Evolutionary conservation across 2,888 invertebrate genomes (phyloP), one percentile per base, ranked within the genome.

Genomic region (Euplagia quadripunctaria): DNA sequence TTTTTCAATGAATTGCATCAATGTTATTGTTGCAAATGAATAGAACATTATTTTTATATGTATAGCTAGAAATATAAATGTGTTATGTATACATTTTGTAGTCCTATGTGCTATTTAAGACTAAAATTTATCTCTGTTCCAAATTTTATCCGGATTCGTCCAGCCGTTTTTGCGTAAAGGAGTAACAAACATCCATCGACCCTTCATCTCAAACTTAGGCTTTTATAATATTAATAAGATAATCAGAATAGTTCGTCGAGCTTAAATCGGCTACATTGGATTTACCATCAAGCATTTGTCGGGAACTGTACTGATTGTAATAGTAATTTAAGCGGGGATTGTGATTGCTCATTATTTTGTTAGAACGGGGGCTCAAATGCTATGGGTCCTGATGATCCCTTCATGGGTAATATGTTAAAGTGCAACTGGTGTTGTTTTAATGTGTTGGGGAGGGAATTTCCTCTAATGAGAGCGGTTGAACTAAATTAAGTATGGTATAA

Each of bases 281-380:
- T 94, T 94, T 92, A 92, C 82, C 74, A 78, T 86, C 86, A 90
- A 92, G 20, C 4, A 6, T 61, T 31, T 91, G 92, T 90, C 86
- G 87, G 82, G 85, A 74, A 90, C 90, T 90, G 88, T 88, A 89
- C 89, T 90, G 93, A 94, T 90, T 77, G 77, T 71, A 46, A 85
- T 86, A 87, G 73, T 72, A 70, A 51, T 70, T 75, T 74, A 71
- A 71, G 72, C 63, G 71, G 71, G 84, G 84, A 42, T 81, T 74
- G 75, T 73, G 77, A 73, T 77, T 73, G 72, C 77, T 80, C 67
- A 66, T 82, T 81, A 83, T 75, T 75, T 79, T 75, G 74, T 74
- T 77, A 79, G 68, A 76, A 71, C 68, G 65, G 75, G 80, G 80
- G 70, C 51, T 31, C 49, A 49, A 51, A 61, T 16, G 43, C n/a